Evolutionary conservation across 1,140 invertebrate genomes (phyloP), one percentile per base, ranked within the genome.

Genomic region (Gonioctena quinquepunctata): DNA sequence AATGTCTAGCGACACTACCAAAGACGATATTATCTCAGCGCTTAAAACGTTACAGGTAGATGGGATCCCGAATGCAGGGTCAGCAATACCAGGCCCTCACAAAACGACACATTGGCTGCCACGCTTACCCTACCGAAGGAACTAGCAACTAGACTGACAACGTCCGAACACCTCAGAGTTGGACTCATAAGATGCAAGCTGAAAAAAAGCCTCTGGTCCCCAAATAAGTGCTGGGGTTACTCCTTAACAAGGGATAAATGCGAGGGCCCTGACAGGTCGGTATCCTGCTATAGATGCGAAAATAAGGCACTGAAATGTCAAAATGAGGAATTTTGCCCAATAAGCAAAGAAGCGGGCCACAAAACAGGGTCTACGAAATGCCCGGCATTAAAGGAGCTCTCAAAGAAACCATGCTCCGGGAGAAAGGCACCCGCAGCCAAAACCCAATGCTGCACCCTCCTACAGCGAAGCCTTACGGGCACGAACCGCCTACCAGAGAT

Each of bases 181-280:
- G n/a, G 50, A 5, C 50, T 54, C 18, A 16, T 54, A 54, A 8
- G 50, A 19, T 54, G 50, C 18, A 7, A 16, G 50, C 4, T 54
- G 18, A 16, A 54, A 18, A 54, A 19, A 54, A 19, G 8, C 7
- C 18, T 8, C 18, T 5, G 6, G 18, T 5, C 7, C 5, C 6
- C 4, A 54, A 54, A 6, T 5, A 54, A 54, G 18, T 54, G 50
- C 50, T 54, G 50, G 50, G 6, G 6, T 18, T 54, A 8, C 18
- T 7, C 49, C 11, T 72, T 73, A 33, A 56, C 3, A n/a, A 26
- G n/a, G 23, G 50, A 33, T 8, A 42, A 60, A 42, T 42, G 33
- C n/a, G 33, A 42, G 33, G 33, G 33, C 6, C 33, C 33, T 6
- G 33, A 42, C n/a, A 42, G 33, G 33, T 42, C 33, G 33, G n/a